Evolutionary conservation across 2,797 vertebrate genomes (phyloP).

Genomic region (Ataeniobius toweri): DNA sequence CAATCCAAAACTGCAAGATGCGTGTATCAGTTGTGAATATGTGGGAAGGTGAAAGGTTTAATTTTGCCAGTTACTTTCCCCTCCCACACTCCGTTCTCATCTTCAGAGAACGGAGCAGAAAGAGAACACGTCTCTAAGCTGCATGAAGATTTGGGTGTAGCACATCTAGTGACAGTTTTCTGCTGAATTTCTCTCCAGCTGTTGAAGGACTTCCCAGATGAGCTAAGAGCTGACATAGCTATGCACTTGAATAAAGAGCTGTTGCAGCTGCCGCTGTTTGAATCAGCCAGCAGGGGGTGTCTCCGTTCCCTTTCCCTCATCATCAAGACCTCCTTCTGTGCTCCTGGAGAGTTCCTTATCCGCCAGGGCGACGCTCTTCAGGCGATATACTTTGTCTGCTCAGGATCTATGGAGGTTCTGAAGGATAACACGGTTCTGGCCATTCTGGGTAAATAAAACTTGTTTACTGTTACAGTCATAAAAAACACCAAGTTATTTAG

Average conservation of each 20-base stretch:
- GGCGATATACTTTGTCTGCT: slow-evolving; percentile 97
- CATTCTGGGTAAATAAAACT: slow-evolving; percentile 85
- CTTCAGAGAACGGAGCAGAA: slow-evolving; percentile 10
- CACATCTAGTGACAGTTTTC: background rate
- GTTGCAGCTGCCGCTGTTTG: slow-evolving; percentile 92
- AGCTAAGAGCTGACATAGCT: slow-evolving; percentile 94
- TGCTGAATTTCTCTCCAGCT: slow-evolving; percentile 74
- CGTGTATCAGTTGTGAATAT: slow-evolving; percentile 12
- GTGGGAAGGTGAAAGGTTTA: slow-evolving; percentile 56
- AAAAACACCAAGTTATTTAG: background rate
- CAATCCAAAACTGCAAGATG: background rate
- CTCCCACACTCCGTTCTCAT: slow-evolving; percentile 37
- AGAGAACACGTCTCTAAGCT: background rate
- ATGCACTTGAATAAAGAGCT: slow-evolving; percentile 98
- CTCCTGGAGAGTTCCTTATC: slow-evolving; percentile 94
- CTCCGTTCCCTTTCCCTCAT: slow-evolving; percentile 95
- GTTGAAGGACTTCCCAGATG: slow-evolving; percentile 95
- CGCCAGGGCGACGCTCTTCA: slow-evolving; percentile 96
- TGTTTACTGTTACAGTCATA: accelerated
- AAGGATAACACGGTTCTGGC: slow-evolving; percentile 95
- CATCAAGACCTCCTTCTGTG: slow-evolving; percentile 97
- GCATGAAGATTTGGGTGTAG: background rate
- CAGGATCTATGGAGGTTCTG: slow-evolving; percentile 97
- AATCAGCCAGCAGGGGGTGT: slow-evolving; percentile 94
- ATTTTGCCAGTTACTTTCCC: slow-evolving; percentile 29